These are phyloP conservation scores for Crepidodera aurea DNA, from an alignment of 2,888 invertebrate species.

Conservation along the genomic window DNA sequence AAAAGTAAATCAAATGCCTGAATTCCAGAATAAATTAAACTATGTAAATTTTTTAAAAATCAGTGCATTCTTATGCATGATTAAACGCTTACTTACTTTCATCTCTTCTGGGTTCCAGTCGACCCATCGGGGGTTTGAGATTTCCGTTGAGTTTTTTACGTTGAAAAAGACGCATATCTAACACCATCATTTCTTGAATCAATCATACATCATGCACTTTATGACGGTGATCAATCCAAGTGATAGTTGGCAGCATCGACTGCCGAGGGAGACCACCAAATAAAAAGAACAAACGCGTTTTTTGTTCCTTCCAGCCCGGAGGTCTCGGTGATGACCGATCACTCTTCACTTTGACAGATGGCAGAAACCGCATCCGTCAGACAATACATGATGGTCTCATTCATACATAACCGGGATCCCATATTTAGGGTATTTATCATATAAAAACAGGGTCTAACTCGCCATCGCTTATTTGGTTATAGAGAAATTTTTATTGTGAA, in stretches of 20 bases:
- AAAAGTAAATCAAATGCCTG: too few species aligned
- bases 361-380: slow-evolving; percentile 56
- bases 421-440: slow-evolving; percentile 59
- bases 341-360: slow-evolving; percentile 61
- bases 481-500: too few species aligned
- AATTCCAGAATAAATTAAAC: too few species aligned
- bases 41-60: not conserved
- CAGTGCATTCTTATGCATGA: not conserved
- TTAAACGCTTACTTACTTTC: slow-evolving; percentile 1
- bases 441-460: slow-evolving; percentile 42
- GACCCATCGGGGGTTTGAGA: slow-evolving; percentile 19
- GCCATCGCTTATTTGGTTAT: not conserved
- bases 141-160: slow-evolving; percentile 21
- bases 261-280: slow-evolving; percentile 40
- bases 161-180: slow-evolving; percentile 35
- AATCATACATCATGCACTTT: slow-evolving; percentile 42
- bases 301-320: slow-evolving; percentile 51
- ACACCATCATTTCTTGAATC: slow-evolving; percentile 40
- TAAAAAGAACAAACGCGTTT: slow-evolving; percentile 37
- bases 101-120: slow-evolving; percentile 16
- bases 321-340: slow-evolving; percentile 59
- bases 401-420: slow-evolving; percentile 52
- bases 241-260: slow-evolving; percentile 43
- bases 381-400: slow-evolving; percentile 57
- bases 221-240: slow-evolving; percentile 43